A percentile compares a stretch with the other conserved stretches of the same genome.
Conservation (phyloP, 2,797 vertebrate species). For the Brachyrhaphis roseni region DNA sequence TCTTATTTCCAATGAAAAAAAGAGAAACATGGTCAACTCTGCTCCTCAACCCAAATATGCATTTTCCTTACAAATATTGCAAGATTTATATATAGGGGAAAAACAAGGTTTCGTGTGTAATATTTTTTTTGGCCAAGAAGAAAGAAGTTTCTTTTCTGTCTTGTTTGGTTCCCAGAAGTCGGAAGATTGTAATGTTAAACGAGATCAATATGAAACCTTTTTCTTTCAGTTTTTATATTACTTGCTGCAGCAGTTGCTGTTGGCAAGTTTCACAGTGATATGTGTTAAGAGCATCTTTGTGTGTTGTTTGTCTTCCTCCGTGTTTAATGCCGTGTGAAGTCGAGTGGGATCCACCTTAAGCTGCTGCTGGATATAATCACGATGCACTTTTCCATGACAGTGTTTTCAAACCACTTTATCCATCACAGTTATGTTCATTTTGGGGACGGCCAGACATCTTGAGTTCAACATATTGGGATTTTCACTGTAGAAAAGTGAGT, state of each 20-base stretch:
- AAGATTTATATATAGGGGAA: not conserved
- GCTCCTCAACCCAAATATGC: not conserved
- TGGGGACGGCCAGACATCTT: not conserved
- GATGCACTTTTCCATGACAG: conserved; percentile 11
- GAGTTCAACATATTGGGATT: not conserved
- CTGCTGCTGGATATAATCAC: conserved; percentile 14
- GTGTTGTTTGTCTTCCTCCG: not conserved
- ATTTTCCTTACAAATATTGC: not conserved
- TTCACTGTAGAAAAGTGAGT: not conserved
- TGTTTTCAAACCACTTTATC: conserved; percentile 22
- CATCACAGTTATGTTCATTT: not conserved
- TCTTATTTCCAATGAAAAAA: not conserved
- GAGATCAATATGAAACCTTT: not conserved
- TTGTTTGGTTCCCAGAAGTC: not conserved
- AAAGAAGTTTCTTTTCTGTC: not conserved
- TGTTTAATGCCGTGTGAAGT: not conserved
- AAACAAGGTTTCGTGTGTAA: not conserved
- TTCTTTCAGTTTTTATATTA: conserved; percentile 2
- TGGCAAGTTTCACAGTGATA: not conserved
- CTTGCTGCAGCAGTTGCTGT: not conserved
- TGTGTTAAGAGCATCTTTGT: conserved; percentile 7
- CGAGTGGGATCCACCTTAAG: not conserved
- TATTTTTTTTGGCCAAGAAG: not conserved
- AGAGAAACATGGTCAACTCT: not conserved
- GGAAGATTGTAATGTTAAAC: not conserved